Evolutionary conservation across 2,888 invertebrate species (phyloP).

Genomic region (Torymus texanus): DNA sequence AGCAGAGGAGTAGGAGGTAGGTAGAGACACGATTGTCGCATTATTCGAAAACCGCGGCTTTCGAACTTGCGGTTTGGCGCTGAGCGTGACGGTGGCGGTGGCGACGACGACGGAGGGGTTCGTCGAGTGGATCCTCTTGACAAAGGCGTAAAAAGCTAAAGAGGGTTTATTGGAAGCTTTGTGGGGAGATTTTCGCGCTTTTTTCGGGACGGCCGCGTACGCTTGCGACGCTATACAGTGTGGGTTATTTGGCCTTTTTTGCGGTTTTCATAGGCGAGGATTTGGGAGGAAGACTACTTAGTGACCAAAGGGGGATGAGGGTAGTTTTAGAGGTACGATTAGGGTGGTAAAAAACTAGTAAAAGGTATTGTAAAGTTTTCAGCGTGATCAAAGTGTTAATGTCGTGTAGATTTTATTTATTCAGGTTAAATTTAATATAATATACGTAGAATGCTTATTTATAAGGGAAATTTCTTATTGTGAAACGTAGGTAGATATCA

Average conservation of each 20-base stretch:
- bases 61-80: slow-evolving; percentile 67
- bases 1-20: too few relatives aligned
- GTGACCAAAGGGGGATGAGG: too few relatives aligned
- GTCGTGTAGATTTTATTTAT: too few relatives aligned
- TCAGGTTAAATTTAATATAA: too few relatives aligned
- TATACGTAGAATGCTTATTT: too few relatives aligned
- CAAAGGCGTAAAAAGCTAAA: slow-evolving; percentile 10
- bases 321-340: too few relatives aligned
- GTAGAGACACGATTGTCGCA: slow-evolving; percentile 72
- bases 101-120: background rate
- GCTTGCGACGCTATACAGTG: too few relatives aligned
- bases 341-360: too few relatives aligned
- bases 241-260: slow-evolving; percentile 11
- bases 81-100: background rate
- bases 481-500: too few relatives aligned
- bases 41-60: slow-evolving; percentile 72
- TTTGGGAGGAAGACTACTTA: background rate
- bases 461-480: background rate
- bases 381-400: too few relatives aligned
- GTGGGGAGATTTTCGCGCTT: slow-evolving; percentile 9
- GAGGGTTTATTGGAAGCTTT: slow-evolving; percentile 36
- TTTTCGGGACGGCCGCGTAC: too few relatives aligned
- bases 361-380: too few relatives aligned
- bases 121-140: background rate
- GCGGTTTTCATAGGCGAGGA: background rate